Conservation (phyloP, 2,888 invertebrate genomes). For the Andrena chrysosceles region DNA sequence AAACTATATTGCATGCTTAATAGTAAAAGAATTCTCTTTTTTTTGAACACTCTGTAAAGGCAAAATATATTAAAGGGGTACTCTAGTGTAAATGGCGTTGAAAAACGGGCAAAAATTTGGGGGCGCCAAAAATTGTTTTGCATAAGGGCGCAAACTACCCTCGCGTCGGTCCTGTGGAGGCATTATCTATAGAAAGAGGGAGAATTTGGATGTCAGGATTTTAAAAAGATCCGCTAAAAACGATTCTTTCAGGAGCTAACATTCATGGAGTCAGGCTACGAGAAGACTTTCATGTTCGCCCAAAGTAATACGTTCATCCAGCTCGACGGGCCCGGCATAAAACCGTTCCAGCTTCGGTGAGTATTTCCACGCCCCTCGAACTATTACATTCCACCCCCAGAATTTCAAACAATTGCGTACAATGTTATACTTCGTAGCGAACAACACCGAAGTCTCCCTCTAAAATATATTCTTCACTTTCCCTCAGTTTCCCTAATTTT, state of each 20-base stretch:
- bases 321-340: conserved; percentile 95
- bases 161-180: too few species aligned
- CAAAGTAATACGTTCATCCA: conserved; percentile 96
- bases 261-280: conserved; percentile 93
- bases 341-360: conserved; percentile 95
- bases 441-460: neutral
- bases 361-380: conserved; percentile 42
- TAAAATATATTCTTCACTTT: neutral
- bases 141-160: too few species aligned
- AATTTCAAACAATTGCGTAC: neutral
- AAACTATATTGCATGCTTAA: too few species aligned
- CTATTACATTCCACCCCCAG: neutral
- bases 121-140: too few species aligned
- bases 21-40: too few species aligned
- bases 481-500: neutral
- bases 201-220: neutral
- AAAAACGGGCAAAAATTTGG: too few species aligned
- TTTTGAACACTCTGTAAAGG: too few species aligned
- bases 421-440: neutral
- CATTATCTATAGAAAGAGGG: too few species aligned
- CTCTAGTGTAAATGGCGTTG: too few species aligned
- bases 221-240: neutral
- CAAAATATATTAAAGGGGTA: too few species aligned
- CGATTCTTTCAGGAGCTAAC: conserved; percentile 88
- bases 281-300: conserved; percentile 96